These are phyloP conservation scores for Bradysia coprophila DNA, from an alignment of 1,140 invertebrate genomes.

Conservation along the genomic window DNA sequence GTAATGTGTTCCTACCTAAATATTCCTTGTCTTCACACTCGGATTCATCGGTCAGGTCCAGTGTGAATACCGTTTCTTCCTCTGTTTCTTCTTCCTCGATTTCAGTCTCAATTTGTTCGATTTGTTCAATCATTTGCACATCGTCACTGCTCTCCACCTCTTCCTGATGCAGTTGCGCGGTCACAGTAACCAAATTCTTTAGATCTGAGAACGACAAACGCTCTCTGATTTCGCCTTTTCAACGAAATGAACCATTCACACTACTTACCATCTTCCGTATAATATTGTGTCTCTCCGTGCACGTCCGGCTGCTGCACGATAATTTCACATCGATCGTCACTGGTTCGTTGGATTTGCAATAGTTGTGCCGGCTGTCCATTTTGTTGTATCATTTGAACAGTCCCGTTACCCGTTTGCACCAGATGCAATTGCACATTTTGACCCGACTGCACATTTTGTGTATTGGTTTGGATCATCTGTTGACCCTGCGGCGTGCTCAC, in stretches of 20 bases:
- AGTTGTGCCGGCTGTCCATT: constrained; percentile 12
- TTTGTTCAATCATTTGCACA: constrained; percentile 4
- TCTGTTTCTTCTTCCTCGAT: constrained; percentile 18
- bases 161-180: constrained; percentile 3
- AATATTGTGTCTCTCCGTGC: constrained; percentile 12
- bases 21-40: constrained; percentile 2
- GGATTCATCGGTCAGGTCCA: constrained; percentile 9
- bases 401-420: constrained; percentile 2
- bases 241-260: neutral
- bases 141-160: constrained; percentile 5
- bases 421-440: constrained; percentile 7
- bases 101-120: constrained; percentile 12
- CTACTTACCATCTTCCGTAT: constrained; percentile 4
- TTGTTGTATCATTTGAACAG: constrained; percentile 4
- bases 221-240: neutral
- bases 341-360: constrained; percentile 17
- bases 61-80: constrained; percentile 11
- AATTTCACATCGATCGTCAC: constrained; percentile 17
- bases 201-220: neutral
- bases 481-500: constrained; percentile 7
- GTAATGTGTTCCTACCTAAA: constrained; percentile 10
- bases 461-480: constrained; percentile 3
- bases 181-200: neutral
- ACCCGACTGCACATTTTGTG: constrained; percentile 13
- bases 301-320: constrained; percentile 21